Evolutionary conservation across 1,140 invertebrate genomes (phyloP).

Genomic region (Akabosia matsudoensis): DNA sequence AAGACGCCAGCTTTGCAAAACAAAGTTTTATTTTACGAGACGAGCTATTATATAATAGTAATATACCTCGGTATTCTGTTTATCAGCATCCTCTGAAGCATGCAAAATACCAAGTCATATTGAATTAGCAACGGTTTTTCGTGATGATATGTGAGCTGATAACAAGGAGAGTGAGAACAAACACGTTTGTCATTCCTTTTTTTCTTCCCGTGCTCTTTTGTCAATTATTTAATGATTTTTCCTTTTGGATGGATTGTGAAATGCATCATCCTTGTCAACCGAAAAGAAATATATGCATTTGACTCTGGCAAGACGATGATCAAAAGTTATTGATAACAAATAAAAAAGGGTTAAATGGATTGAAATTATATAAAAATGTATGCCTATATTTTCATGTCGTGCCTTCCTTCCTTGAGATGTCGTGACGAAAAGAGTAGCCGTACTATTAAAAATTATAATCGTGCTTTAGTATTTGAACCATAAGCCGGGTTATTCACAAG

Average conservation of each 20-base stretch:
- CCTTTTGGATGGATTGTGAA: slow-evolving; percentile 6
- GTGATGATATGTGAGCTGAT: background rate
- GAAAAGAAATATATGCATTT: too few species aligned
- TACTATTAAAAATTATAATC: too few species aligned
- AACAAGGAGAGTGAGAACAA: slow-evolving; percentile 3
- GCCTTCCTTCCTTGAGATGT: too few species aligned
- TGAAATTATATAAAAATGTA: background rate
- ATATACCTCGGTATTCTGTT: background rate
- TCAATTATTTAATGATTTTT: background rate
- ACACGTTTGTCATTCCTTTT: slow-evolving; percentile 1
- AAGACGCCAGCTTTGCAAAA: too few species aligned
- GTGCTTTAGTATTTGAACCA: too few species aligned
- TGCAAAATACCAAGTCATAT: background rate
- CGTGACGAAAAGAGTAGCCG: background rate
- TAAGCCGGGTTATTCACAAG: too few species aligned
- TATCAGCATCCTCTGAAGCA: background rate
- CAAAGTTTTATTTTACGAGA: too few species aligned
- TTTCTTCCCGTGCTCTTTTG: too few species aligned
- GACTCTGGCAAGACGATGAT: background rate
- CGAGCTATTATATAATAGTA: too few species aligned
- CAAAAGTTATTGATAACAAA: background rate
- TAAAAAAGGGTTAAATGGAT: background rate
- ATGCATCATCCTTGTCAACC: background rate
- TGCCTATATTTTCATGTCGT: background rate
- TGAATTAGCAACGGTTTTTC: background rate